A percentile compares a stretch with the other conserved stretches of the same genome.
Conservation (phyloP, 2,113 vertebrate species). For the Eretmochelys imbricata region DNA sequence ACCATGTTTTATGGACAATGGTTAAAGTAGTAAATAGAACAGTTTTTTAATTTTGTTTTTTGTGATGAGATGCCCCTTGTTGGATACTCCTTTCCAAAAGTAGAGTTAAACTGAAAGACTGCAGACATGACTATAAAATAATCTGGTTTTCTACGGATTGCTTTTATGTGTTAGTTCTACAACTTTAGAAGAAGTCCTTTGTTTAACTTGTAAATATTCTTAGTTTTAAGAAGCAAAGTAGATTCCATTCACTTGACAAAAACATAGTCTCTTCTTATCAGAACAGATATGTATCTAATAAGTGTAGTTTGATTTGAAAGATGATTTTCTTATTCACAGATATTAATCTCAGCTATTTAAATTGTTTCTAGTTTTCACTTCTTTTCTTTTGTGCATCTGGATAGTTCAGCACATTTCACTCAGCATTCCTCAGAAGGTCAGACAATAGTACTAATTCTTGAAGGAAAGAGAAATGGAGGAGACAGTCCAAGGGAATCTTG, state of each 20-base stretch:
- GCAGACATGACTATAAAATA: conserved; percentile 5
- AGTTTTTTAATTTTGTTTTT: conserved; percentile 5
- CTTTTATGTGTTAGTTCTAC: conserved; percentile 30
- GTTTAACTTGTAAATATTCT: conserved; percentile 29
- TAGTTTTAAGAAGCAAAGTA: conserved; percentile 25
- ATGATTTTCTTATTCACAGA: background rate
- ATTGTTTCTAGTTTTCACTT: conserved; percentile 38
- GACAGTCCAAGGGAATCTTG: conserved; percentile 39
- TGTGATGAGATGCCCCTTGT: background rate
- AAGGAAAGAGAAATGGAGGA: conserved; percentile 50
- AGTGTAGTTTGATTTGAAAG: conserved; percentile 25
- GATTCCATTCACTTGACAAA: conserved; percentile 27
- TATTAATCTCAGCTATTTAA: background rate
- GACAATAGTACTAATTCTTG: conserved; percentile 51
- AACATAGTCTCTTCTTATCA: conserved; percentile 17
- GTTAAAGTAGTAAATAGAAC: conserved; percentile 45
- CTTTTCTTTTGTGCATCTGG: conserved; percentile 28
- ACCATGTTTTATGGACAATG: background rate
- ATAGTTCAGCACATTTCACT: conserved; percentile 57
- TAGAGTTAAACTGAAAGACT: background rate
- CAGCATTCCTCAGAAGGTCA: conserved; percentile 39
- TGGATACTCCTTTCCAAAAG: conserved; percentile 12
- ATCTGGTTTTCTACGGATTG: background rate
- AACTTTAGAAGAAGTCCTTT: conserved; percentile 19
- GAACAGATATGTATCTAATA: background rate